These are phyloP conservation scores for Chloroceryle inda DNA, from an alignment of 2,797 vertebrate species.

Conservation along the genomic window DNA sequence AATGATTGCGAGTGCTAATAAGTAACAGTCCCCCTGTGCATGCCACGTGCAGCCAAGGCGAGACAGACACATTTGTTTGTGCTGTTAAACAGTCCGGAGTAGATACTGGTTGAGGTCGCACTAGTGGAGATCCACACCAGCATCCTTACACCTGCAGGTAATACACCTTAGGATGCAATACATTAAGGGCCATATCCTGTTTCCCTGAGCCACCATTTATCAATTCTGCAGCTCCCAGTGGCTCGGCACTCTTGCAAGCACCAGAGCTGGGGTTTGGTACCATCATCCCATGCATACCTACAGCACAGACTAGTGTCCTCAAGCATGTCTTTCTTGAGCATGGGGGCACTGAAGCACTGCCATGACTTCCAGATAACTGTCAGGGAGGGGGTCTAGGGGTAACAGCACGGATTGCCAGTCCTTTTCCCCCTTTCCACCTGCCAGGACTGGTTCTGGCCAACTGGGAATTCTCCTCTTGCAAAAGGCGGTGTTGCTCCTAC, in stretches of 20 bases:
- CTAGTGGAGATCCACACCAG: background rate
- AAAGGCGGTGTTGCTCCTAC: background rate
- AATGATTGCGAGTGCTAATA: background rate
- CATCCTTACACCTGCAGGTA: background rate
- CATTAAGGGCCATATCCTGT: accelerated
- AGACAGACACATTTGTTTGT: background rate
- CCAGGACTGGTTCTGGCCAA: background rate
- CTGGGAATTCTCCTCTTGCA: background rate
- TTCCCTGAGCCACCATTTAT: background rate
- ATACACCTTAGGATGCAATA: background rate
- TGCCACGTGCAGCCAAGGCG: background rate
- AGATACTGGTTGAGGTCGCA: background rate
- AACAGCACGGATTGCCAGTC: accelerated
- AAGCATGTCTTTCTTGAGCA: background rate
- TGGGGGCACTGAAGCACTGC: background rate
- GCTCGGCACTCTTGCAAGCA: background rate
- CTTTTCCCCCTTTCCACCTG: background rate
- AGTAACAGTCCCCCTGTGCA: slow-evolving; percentile 27
- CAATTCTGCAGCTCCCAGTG: background rate
- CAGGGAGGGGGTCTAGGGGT: background rate
- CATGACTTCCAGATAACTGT: background rate
- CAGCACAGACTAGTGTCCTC: background rate
- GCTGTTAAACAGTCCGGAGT: background rate
- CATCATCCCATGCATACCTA: background rate
- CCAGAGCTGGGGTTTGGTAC: background rate